Base-by-base conservation (phyloP, 2,797 vertebrate genomes). In the Mormyrops attenuatus region DNA sequence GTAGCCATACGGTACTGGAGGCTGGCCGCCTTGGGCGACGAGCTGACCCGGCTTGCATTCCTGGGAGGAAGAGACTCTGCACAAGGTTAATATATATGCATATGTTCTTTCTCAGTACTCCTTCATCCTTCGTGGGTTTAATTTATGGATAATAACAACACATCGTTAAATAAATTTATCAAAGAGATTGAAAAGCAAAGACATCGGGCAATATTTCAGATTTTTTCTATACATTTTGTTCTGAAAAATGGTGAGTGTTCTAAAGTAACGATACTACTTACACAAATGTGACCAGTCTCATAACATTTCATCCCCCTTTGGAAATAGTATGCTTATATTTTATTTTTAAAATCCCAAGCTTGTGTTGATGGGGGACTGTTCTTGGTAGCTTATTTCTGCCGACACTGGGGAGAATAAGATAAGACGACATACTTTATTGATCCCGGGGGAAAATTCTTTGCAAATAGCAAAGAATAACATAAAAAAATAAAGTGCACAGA, bases 281-380 rank as follows among this genome's bases (percentile, higher is more conserved):
- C 53, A 57, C 17, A 57, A 20, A 57, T 20, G 17, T 4, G 17
- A 57, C 53, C 53, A 57, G 5, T 57, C 17, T 57, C 53, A 20
- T 20, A n/a, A 57, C 5, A 5, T 57, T 20, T 57, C 53, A 57
- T 20, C 5, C 53, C 17, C 53, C 5, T n/a, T 20, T 57, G 17
- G 17, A 57, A 57, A 20, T 5, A 57, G 53, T 57, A 57, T 1
- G 17, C 17, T 57, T 20, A 20, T 57, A 57, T 20, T 95, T 94
- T 93, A 97, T 97, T 89, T 95, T 92, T 92, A 93, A 96, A n/a
- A 97, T 92, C 93, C 96, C 94, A 89, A 93, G 91, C 85, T 95
- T 94, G 93, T 98, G 96, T 89, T 92, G 91, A 96, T 96, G 88
- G 88, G 91, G 1, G 89, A 93, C 88, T 95, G 95, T 34, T 94